These are phyloP conservation scores for Cryptus armator DNA, from an alignment of 2,888 invertebrate species.

Conservation along the genomic window DNA sequence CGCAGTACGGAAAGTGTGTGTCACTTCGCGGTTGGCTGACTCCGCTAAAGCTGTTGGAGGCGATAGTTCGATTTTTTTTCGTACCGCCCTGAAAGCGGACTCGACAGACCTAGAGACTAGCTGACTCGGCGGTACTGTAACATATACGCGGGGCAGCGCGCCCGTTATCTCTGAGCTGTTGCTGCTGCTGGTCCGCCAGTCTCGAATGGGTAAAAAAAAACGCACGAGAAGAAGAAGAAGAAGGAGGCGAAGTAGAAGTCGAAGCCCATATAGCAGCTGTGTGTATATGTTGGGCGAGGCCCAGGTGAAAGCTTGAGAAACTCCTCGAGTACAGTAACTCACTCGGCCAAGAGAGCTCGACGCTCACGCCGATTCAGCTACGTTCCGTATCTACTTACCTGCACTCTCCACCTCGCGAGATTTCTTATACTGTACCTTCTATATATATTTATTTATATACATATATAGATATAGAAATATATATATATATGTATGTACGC, in stretches of 20 bases:
- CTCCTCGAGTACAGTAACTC: slow-evolving; percentile 69
- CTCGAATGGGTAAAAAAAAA: slow-evolving; percentile 24
- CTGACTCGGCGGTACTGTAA: slow-evolving; percentile 43
- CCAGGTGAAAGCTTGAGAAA: slow-evolving; percentile 82
- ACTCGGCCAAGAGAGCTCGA: slow-evolving; percentile 61
- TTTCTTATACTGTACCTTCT: slow-evolving; percentile 21
- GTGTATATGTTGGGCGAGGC: slow-evolving; percentile 76
- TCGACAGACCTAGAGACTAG: slow-evolving; percentile 33
- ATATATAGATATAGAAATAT: slow-evolving; percentile 2
- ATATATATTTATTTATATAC: slow-evolving; percentile 22
- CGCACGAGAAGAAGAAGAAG: slow-evolving; percentile 47
- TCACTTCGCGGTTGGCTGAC: slow-evolving; percentile 81
- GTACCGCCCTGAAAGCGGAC: slow-evolving; percentile 68
- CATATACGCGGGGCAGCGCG: slow-evolving; percentile 51
- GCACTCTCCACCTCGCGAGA: slow-evolving; percentile 37
- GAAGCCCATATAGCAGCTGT: slow-evolving; percentile 60
- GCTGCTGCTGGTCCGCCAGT: slow-evolving; percentile 45
- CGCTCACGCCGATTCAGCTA: slow-evolving; percentile 32
- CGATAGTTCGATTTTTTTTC: slow-evolving; percentile 76
- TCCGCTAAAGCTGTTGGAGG: slow-evolving; percentile 69
- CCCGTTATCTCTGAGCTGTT: slow-evolving; percentile 68
- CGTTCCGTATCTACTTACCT: slow-evolving; percentile 48
- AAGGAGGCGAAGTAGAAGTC: slow-evolving; percentile 49
- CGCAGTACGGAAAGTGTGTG: slow-evolving; percentile 66
- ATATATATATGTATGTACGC: slow-evolving; percentile 8